Percentiles rank a stretch among this genome's conserved stretches.
Conservation (phyloP, 2,888 invertebrate species). For the Harpagoxenus sublaevis region DNA sequence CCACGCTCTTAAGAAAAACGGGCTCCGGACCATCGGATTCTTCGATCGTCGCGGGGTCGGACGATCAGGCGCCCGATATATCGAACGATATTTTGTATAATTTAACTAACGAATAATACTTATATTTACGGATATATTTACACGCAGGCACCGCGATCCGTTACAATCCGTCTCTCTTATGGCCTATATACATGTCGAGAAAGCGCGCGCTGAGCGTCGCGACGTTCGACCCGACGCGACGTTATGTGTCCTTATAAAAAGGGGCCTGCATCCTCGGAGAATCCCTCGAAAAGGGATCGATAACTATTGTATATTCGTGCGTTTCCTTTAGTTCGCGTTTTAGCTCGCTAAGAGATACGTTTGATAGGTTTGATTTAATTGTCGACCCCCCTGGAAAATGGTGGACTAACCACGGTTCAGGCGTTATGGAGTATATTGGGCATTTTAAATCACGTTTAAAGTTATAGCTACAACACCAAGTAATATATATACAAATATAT, state of each 20-base stretch:
- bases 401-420: slow-evolving; percentile 67
- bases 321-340: slow-evolving; percentile 9
- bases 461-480: slow-evolving; percentile 84
- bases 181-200: slow-evolving; percentile 60
- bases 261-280: neutral
- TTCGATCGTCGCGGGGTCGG: slow-evolving; percentile 27
- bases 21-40: slow-evolving; percentile 8
- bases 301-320: neutral
- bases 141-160: slow-evolving; percentile 42
- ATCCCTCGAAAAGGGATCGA: slow-evolving; percentile 8
- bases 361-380: neutral
- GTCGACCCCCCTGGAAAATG: neutral
- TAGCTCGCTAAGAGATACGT: slow-evolving; percentile 4
- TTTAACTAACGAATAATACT: slow-evolving; percentile 65
- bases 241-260: slow-evolving; percentile 38
- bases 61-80: slow-evolving; percentile 50
- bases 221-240: slow-evolving; percentile 48
- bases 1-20: neutral
- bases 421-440: slow-evolving; percentile 82
- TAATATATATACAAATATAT: slow-evolving; percentile 81
- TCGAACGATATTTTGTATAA: slow-evolving; percentile 71
- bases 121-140: slow-evolving; percentile 68
- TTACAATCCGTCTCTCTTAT: slow-evolving; percentile 63
- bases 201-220: slow-evolving; percentile 15
- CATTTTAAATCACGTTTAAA: slow-evolving; percentile 83